Percentiles rank a stretch among this genome's conserved stretches.
Evolutionary conservation across 2,888 invertebrate species (phyloP).

Genomic region (Cerastis leucographa): DNA sequence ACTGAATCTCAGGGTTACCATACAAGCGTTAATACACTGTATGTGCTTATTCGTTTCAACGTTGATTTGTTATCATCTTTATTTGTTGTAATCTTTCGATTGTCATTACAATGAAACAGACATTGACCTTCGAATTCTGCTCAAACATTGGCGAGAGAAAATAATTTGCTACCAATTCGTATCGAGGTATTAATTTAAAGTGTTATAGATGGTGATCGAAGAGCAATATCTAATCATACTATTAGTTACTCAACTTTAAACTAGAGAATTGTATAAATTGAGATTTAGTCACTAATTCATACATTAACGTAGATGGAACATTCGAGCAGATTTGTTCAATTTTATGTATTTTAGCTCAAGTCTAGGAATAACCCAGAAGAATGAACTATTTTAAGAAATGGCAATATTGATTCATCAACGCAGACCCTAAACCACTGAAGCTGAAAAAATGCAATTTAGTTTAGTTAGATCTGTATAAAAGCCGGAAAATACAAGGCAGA

Average conservation of each 20-base stretch:
- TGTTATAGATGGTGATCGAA: background rate
- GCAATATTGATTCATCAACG: background rate
- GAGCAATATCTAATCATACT: slow-evolving; percentile 7
- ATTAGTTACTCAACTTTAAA: background rate
- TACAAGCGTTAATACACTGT: background rate
- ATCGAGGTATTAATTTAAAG: slow-evolving; percentile 33
- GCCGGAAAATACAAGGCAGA: background rate
- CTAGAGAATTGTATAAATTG: background rate
- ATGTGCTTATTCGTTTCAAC: slow-evolving; percentile 62
- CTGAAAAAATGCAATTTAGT: background rate
- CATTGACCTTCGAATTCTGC: slow-evolving; percentile 75
- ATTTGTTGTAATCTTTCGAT: slow-evolving; percentile 60
- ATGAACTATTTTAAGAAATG: background rate
- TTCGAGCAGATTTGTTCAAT: too few relatives aligned
- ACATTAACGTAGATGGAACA: background rate
- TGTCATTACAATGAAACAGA: slow-evolving; percentile 67
- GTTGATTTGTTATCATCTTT: slow-evolving; percentile 64
- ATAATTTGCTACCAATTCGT: slow-evolving; percentile 63
- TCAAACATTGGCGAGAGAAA: slow-evolving; percentile 72
- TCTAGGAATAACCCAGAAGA: background rate
- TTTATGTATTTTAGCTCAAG: background rate
- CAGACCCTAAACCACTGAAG: background rate
- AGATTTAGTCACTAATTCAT: background rate
- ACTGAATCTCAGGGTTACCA: background rate
- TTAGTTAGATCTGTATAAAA: background rate